Evolutionary conservation across 2,113 vertebrate species (phyloP), one percentile per base, ranked within the genome.

Genomic region (Ondatra zibethicus): DNA sequence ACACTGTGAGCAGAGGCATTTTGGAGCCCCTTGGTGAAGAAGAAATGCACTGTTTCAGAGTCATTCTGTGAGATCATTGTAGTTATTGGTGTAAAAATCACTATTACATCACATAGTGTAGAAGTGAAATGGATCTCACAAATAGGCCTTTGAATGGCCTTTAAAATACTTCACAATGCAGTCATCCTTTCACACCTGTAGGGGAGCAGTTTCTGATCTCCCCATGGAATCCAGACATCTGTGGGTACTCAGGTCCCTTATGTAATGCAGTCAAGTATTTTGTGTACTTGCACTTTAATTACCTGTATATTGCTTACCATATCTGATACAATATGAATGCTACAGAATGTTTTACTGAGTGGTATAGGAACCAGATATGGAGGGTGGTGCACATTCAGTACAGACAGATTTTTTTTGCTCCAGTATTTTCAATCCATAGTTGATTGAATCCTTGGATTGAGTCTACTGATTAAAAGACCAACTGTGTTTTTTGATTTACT

Each of bases 21-120:
- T 92, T 88, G 58, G 55, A 75, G 88, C 58, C n/a, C 33, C 58
- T 93, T 85, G 47, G 17, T 85, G 91, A 95, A 89, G 65, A 78
- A 47, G 31, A 75, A 81, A 70, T 68, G 2, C 31, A 80, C 94
- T 88, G 63, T 96, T 93, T 81, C 50, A 91, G 73, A 84, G 47
- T 75, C 55, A 63, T 95, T 94, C 14, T 91, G 84, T 84, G 47
- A 12, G 33, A 39, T 73, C 73, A n/a, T 14, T 96, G 7, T 21
- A 31, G 61, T 70, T 70, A 42, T 42, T 77, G 33, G 58, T 81
- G 7, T 65, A 78, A 33, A n/a, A 47, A 68, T 89, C 31, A 73
- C 21, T 72, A 23, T 17, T 93, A 3, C 73, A 77, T 47, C 50
- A 77, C 33, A 52, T 89, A 80, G 42, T 68, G 2, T 33, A 47